A percentile compares a stretch with the other conserved stretches of the same genome.
Conservation (phyloP, 2,113 vertebrate genomes). For the Vimba vimba region DNA sequence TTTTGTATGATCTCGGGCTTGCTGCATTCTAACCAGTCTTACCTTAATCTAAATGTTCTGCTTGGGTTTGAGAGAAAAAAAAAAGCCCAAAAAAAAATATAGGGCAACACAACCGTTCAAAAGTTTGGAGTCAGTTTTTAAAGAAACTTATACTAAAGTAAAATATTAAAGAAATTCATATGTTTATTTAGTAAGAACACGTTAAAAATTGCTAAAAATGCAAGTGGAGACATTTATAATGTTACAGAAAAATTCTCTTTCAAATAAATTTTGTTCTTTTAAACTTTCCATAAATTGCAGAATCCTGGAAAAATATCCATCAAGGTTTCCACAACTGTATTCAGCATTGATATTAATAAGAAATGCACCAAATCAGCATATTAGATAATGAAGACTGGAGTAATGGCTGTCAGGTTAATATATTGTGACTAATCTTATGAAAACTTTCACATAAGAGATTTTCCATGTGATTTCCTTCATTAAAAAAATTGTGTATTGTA, state of each 20-base stretch:
- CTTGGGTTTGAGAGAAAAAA: neutral
- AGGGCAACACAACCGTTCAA: neutral
- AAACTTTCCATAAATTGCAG: neutral
- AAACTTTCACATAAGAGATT: neutral
- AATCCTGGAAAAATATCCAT: neutral
- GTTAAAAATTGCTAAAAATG: neutral
- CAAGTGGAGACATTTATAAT: too few species aligned
- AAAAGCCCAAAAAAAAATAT: neutral
- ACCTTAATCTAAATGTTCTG: neutral
- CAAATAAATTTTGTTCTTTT: neutral
- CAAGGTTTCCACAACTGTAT: neutral
- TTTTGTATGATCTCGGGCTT: neutral
- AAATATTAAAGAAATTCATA: too few species aligned
- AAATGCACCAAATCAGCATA: neutral
- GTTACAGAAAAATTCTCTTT: neutral
- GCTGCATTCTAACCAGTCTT: neutral
- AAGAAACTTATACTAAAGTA: too few species aligned
- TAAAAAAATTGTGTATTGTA: neutral
- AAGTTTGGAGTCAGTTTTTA: neutral
- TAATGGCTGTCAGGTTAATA: too few species aligned
- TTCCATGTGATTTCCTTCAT: neutral
- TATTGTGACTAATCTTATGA: too few species aligned
- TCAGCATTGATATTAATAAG: neutral
- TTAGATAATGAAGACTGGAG: neutral
- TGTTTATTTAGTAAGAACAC: neutral